Evolutionary conservation across 2,797 vertebrate species (phyloP), one percentile per base, ranked within the genome.

Genomic region (Siniperca scherzeri): DNA sequence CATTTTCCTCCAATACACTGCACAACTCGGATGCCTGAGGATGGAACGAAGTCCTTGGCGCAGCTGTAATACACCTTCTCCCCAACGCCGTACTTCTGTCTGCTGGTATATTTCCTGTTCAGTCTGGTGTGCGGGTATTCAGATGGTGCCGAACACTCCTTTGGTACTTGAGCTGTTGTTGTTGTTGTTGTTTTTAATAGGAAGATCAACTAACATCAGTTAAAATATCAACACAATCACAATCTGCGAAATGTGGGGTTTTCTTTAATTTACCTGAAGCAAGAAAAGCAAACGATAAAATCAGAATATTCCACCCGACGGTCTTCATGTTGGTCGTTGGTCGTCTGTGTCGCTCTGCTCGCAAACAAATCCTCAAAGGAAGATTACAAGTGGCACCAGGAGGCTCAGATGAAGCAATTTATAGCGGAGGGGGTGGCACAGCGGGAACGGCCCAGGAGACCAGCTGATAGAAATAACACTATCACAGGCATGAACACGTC

Each of bases 31-130:
- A 3, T 38, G 8, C 93, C 93, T 0, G 0, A 6, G 12, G 2
- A 2, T 0, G 40, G 17, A 0, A 3, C 62, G 67, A 80, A 89
- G 10, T 86, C 93, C 5, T 67, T 44, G 0, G 2, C 61, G 50
- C 95, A 96, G 5, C 5, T 27, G 22, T 92, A 96, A 9, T 40
- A 21, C 36, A 94, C 90, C 3, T 73, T 87, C 0, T 88, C 57
- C 25, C 67, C 52, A 3, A 5, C 0, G 21, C 0, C 12, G 68
- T 92, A 96, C 46, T 1, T 40, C 17, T 0, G 12, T 19, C 1
- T 69, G 16, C 0, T 0, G 1, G 0, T 0, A 11, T 25, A 83
- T 7, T 4, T 86, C 0, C 1, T 1, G 0, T 1, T 0, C 25
- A 92, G 67, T 0, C 0, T n/a, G 69, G 62, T 76, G 59, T 80